phyloP scores from a whole-genome alignment of 2,888 invertebrate species.

The Drosophila kanekoi region DNA sequence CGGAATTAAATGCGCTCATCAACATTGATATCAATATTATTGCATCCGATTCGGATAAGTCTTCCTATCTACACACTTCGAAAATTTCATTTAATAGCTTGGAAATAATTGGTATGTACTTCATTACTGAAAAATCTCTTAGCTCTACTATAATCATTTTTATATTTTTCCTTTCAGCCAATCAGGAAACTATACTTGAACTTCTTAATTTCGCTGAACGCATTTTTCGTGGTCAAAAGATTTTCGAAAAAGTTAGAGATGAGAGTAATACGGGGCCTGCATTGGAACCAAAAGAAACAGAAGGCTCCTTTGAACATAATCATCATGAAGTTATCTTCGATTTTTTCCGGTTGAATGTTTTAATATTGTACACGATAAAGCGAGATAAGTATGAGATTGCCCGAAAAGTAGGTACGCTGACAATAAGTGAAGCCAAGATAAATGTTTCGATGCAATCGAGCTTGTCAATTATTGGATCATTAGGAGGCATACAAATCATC shows the following conservation, averaged over 20 bases:
- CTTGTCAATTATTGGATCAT: conserved; percentile 92
- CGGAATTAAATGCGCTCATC: conserved; percentile 90
- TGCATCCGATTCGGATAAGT: conserved; percentile 83
- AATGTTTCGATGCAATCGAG: conserved; percentile 89
- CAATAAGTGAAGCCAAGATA: conserved; percentile 95
- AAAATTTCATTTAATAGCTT: conserved; percentile 97
- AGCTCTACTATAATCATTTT: not conserved
- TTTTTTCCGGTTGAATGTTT: conserved; percentile 95
- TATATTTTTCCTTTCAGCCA: conserved; percentile 87
- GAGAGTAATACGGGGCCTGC: conserved; percentile 24
- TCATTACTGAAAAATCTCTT: not conserved
- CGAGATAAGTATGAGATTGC: conserved; percentile 90
- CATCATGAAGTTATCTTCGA: conserved; percentile 93
- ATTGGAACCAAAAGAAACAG: conserved; percentile 37
- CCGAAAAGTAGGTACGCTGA: conserved; percentile 96
- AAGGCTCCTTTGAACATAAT: conserved; percentile 86
- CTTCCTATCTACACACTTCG: conserved; percentile 88
- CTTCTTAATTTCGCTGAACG: conserved; percentile 94
- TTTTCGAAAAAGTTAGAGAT: conserved; percentile 29
- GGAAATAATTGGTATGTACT: conserved; percentile 93
- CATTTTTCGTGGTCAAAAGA: conserved; percentile 86
- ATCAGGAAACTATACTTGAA: conserved; percentile 98
- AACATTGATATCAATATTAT: conserved; percentile 92
- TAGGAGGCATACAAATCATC: conserved; percentile 96
- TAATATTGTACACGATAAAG: conserved; percentile 92